These are phyloP conservation scores for Serrognathus titanus DNA, from an alignment of 2,888 invertebrate species.

Conservation along the genomic window DNA sequence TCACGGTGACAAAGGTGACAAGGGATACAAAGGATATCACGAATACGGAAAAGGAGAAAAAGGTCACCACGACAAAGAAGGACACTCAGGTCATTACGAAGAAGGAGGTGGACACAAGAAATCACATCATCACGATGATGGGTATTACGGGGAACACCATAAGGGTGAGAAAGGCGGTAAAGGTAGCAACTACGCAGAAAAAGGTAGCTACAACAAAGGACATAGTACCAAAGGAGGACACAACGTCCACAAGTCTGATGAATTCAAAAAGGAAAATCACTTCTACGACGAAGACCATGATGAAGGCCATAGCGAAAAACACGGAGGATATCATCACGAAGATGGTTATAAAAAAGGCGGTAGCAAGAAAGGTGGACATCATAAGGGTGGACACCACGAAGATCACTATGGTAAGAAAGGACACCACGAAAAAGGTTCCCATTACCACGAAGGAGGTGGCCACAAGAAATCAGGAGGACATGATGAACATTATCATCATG, in stretches of 20 bases:
- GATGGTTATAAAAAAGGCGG: conserved; percentile 81
- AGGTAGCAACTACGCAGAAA: conserved; percentile 64
- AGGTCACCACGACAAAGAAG: conserved; percentile 67
- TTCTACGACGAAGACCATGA: conserved; percentile 85
- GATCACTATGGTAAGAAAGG: conserved; percentile 79
- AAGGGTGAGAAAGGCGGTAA: conserved; percentile 67
- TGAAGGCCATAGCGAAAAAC: conserved; percentile 76
- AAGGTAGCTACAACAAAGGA: conserved; percentile 78
- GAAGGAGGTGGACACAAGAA: conserved; percentile 63
- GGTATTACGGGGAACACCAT: conserved; percentile 63
- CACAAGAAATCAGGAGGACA: conserved; percentile 77
- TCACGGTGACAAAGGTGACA: conserved; percentile 61
- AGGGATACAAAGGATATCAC: conserved; percentile 65
- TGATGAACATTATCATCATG: conserved; percentile 71
- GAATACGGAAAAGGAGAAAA: conserved; percentile 61
- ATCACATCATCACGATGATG: conserved; percentile 60
- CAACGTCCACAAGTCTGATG: conserved; percentile 79
- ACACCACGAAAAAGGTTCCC: conserved; percentile 74
- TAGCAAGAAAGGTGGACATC: conserved; percentile 76
- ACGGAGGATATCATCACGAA: conserved; percentile 75
- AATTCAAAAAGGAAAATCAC: conserved; percentile 81
- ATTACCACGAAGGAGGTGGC: conserved; percentile 75
- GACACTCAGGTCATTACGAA: conserved; percentile 60
- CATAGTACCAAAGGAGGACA: conserved; percentile 85
- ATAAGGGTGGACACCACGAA: conserved; percentile 71